Evolutionary conservation across 1,140 invertebrate species (phyloP).

Genomic region (Papilio xuthus): DNA sequence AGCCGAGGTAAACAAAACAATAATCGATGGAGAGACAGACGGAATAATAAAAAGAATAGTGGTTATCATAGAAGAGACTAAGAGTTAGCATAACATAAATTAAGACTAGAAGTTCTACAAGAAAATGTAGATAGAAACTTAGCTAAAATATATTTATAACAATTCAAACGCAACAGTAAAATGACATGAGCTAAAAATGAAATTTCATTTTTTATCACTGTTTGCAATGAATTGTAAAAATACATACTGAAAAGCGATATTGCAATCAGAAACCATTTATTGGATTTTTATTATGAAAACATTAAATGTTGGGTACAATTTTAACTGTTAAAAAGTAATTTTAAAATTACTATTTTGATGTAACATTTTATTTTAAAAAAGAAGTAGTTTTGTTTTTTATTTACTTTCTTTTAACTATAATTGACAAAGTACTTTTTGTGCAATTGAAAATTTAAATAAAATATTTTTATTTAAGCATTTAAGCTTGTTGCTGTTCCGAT

Average conservation of each 20-base stretch:
- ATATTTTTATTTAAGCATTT: constrained; percentile 9
- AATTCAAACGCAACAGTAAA: too few relatives aligned
- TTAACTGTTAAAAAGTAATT: neutral
- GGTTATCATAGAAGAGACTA: constrained; percentile 58
- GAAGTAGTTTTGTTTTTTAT: constrained; percentile 13
- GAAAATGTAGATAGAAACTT: neutral
- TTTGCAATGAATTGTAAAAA: neutral
- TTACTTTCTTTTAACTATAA: constrained; percentile 11
- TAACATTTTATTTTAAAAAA: neutral
- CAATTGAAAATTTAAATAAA: constrained; percentile 32
- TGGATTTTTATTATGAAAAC: neutral
- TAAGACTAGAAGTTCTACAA: neutral
- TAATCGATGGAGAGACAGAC: constrained; percentile 58
- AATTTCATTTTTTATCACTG: too few relatives aligned
- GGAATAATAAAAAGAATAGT: constrained; percentile 55
- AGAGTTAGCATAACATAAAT: neutral
- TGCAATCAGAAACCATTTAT: neutral
- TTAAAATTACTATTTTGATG: neutral
- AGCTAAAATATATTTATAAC: neutral
- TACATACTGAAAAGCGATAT: neutral
- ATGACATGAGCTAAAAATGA: too few relatives aligned
- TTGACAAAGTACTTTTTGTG: constrained; percentile 34
- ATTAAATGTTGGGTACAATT: neutral
- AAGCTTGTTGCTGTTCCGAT: constrained; percentile 46
- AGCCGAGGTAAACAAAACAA: constrained; percentile 45